Evolutionary conservation across 23 tunicate genomes (phyloP).

Genomic region (Clavelina lepadiformis): DNA sequence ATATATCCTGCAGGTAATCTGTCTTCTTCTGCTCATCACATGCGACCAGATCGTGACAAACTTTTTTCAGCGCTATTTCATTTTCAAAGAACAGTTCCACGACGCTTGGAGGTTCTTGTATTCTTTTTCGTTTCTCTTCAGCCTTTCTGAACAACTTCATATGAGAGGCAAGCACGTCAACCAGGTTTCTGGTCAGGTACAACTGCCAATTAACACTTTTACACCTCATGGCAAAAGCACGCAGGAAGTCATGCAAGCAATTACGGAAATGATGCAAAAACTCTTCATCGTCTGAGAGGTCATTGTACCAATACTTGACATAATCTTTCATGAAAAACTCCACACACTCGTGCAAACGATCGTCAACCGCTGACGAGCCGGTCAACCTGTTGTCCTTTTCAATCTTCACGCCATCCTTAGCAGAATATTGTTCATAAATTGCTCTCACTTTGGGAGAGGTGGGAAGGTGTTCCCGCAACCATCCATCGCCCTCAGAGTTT

Average conservation of each 20-base stretch:
- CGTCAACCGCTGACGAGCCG: slow-evolving; percentile 44
- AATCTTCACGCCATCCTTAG: slow-evolving; percentile 4
- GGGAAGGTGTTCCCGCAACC: not conserved
- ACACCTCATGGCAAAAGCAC: slow-evolving; percentile 51
- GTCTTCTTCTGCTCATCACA: slow-evolving; percentile 48
- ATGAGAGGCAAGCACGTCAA: slow-evolving; percentile 88
- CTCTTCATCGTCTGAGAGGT: slow-evolving; percentile 73
- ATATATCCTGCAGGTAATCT: slow-evolving; percentile 47
- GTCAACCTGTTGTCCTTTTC: slow-evolving; percentile 19
- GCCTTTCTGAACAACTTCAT: slow-evolving; percentile 68
- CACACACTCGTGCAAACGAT: slow-evolving; percentile 40
- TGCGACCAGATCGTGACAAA: slow-evolving; percentile 56
- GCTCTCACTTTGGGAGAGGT: not conserved
- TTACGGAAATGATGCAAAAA: slow-evolving; percentile 40
- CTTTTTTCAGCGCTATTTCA: slow-evolving; percentile 52
- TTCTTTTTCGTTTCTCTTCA: slow-evolving; percentile 39
- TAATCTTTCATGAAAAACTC: slow-evolving; percentile 77
- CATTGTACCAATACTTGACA: slow-evolving; percentile 89
- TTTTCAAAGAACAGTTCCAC: slow-evolving; percentile 61
- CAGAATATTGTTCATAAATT: slow-evolving; percentile 8
- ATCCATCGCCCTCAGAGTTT: slow-evolving; percentile 26
- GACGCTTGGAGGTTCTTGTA: slow-evolving; percentile 6
- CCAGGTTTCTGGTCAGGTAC: slow-evolving; percentile 59
- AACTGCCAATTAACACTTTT: slow-evolving; percentile 85
- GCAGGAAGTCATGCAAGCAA: slow-evolving; percentile 48